Conservation (phyloP, 2,797 vertebrate genomes). For the Spizella passerina region DNA sequence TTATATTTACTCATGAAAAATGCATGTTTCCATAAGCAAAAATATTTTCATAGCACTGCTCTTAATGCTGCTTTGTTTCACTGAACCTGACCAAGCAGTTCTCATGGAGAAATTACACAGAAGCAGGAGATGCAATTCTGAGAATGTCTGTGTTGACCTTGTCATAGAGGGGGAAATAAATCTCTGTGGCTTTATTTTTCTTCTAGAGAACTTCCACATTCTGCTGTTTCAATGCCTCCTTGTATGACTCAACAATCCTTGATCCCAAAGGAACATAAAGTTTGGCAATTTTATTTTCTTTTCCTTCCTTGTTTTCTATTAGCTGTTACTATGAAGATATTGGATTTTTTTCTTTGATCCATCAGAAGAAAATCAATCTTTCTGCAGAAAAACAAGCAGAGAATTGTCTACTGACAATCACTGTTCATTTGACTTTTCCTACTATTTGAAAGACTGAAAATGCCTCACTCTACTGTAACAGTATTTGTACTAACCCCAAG, state of each 20-base stretch:
- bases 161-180: background rate
- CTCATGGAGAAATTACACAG: background rate
- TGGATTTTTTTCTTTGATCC: background rate
- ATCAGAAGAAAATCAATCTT: background rate
- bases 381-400: background rate
- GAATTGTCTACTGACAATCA: background rate
- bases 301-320: background rate
- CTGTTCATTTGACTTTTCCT: background rate
- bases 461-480: background rate
- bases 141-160: background rate
- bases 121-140: background rate
- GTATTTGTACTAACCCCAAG: background rate
- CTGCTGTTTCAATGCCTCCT: background rate
- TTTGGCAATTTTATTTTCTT: background rate
- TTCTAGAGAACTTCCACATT: background rate
- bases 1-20: background rate
- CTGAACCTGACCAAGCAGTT: background rate
- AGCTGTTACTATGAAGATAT: background rate
- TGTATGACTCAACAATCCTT: background rate
- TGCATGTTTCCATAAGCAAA: background rate
- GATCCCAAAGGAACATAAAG: background rate
- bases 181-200: background rate
- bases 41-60: background rate
- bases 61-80: background rate
- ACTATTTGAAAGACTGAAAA: constrained; percentile 19